Conservation (phyloP, 2,888 invertebrate species). For the Microchrysa polita region DNA sequence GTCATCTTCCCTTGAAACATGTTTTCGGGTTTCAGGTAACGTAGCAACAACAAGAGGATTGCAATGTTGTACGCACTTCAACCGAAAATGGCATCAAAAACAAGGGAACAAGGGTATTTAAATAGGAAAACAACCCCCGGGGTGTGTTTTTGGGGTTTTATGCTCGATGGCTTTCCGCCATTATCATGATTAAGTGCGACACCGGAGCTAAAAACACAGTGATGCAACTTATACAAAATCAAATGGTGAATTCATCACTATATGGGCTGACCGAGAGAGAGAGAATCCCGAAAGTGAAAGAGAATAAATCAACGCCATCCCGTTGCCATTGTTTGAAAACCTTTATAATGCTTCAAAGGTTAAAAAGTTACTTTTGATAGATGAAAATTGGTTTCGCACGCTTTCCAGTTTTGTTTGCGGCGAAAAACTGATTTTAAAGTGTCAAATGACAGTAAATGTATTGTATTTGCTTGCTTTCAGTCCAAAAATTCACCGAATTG, state of each 20-base stretch:
- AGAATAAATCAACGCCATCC: not conserved
- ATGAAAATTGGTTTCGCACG: too few relatives aligned
- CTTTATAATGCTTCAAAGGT: constrained; percentile 3
- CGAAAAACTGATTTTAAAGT: too few relatives aligned
- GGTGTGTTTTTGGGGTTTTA: constrained; percentile 37
- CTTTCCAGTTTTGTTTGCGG: too few relatives aligned
- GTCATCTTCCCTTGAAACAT: constrained; percentile 37
- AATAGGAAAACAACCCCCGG: constrained; percentile 39
- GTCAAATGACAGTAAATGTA: too few relatives aligned
- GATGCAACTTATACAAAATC: constrained; percentile 16
- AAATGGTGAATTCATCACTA: constrained; percentile 6
- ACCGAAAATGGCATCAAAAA: constrained; percentile 33
- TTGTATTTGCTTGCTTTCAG: too few relatives aligned
- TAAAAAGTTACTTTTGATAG: not conserved
- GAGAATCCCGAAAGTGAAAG: not conserved
- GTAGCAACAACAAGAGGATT: constrained; percentile 24
- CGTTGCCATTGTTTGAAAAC: constrained; percentile 9
- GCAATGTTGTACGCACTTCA: constrained; percentile 36
- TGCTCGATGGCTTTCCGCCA: constrained; percentile 41
- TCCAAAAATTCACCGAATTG: too few relatives aligned
- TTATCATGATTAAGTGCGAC: constrained; percentile 39
- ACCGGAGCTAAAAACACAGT: constrained; percentile 1
- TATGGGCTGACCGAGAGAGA: not conserved
- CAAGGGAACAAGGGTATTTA: constrained; percentile 42
- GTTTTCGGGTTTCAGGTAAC: constrained; percentile 40